These are phyloP conservation scores for Drosophila mayri DNA, from an alignment of 1,140 invertebrate genomes.

Conservation along the genomic window DNA sequence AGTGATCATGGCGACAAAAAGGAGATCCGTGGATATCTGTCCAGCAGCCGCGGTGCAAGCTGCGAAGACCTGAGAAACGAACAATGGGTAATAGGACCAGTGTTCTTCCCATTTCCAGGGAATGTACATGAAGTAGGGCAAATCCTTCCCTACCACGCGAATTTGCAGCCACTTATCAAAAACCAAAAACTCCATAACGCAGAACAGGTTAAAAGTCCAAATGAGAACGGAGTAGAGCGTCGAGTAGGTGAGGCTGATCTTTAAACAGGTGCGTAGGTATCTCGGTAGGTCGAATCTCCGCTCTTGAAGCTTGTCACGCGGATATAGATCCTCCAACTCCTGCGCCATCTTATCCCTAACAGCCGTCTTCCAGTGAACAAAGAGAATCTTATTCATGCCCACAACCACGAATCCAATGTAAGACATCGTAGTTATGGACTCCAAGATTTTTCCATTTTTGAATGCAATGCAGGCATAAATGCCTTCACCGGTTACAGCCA, in stretches of 20 bases:
- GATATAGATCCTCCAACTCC: slow-evolving; percentile 54
- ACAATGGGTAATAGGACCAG: slow-evolving; percentile 65
- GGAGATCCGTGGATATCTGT: slow-evolving; percentile 68
- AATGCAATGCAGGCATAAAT: slow-evolving; percentile 44
- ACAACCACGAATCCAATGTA: slow-evolving; percentile 69
- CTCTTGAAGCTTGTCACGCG: slow-evolving; percentile 30
- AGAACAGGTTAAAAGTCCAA: slow-evolving; percentile 74
- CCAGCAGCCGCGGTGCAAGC: slow-evolving; percentile 63
- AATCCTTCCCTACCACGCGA: slow-evolving; percentile 35
- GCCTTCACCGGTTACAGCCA: slow-evolving; percentile 16
- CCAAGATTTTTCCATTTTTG: slow-evolving; percentile 25
- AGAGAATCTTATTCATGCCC: slow-evolving; percentile 61
- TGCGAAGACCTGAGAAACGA: slow-evolving; percentile 46
- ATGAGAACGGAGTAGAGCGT: slow-evolving; percentile 64
- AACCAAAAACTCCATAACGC: slow-evolving; percentile 52
- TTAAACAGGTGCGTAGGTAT: slow-evolving; percentile 40
- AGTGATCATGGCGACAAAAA: slow-evolving; percentile 60
- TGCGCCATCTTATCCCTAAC: slow-evolving; percentile 43
- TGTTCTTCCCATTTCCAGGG: slow-evolving; percentile 58
- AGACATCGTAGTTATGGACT: slow-evolving; percentile 63
- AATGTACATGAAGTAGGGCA: slow-evolving; percentile 69
- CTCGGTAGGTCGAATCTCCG: slow-evolving; percentile 23
- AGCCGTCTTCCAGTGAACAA: slow-evolving; percentile 43
- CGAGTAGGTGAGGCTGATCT: slow-evolving; percentile 50
- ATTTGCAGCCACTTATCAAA: slow-evolving; percentile 59